A percentile compares a stretch with the other conserved stretches of the same genome.
phyloP scores from a whole-genome alignment of 1,140 invertebrate genomes.

The Papilio xuthus region DNA sequence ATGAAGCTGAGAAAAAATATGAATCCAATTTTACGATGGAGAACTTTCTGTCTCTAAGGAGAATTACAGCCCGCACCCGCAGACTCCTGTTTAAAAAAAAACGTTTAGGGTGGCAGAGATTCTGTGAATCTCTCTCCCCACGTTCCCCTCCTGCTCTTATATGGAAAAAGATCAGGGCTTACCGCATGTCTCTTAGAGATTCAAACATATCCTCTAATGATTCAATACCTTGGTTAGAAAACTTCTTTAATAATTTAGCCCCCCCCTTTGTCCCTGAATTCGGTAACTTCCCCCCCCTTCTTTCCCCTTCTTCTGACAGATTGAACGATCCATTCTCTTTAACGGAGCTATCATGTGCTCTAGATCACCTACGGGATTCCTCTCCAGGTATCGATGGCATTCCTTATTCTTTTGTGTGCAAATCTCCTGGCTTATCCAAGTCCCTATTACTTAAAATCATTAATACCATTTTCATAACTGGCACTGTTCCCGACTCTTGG shows the following conservation, averaged over 20 bases:
- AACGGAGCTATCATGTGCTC: not conserved
- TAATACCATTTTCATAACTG: constrained; percentile 25
- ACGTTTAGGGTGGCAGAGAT: not conserved
- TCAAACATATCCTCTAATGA: not conserved
- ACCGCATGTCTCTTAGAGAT: not conserved
- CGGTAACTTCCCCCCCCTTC: not conserved
- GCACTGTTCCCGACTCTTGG: constrained; percentile 6
- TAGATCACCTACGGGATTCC: not conserved
- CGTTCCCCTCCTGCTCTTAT: not conserved
- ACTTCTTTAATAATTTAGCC: not conserved
- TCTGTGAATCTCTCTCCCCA: not conserved
- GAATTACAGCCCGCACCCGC: not conserved
- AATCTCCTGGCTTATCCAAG: not conserved
- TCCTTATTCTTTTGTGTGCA: not conserved
- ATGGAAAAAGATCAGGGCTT: constrained; percentile 1
- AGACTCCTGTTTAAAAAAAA: not conserved
- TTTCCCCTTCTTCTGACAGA: not conserved
- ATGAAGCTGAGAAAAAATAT: not conserved
- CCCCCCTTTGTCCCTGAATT: not conserved
- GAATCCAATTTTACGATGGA: not conserved
- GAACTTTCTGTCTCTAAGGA: not conserved
- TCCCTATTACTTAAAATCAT: not conserved
- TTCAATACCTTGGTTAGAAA: not conserved
- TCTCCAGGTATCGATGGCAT: not conserved
- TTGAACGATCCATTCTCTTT: constrained; percentile 15